Conservation (phyloP, 92 coral and sea anemone genomes). For the Phenganax marumi region DNA sequence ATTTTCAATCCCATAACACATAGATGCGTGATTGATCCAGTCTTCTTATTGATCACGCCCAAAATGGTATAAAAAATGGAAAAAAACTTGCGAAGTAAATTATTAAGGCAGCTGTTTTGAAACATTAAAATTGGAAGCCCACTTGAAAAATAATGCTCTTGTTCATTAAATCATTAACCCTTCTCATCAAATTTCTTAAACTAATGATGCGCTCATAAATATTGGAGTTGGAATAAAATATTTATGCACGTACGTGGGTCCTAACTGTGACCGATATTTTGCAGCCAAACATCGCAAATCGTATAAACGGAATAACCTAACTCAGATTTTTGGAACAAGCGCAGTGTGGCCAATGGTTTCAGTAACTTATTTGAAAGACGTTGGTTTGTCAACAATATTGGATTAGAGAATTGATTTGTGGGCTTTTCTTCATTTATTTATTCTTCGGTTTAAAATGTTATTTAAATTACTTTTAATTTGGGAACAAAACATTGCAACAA, state of each 20-base stretch:
- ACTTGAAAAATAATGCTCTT: background rate
- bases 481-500: background rate
- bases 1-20: no score
- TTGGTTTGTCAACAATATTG: background rate
- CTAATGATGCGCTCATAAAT: background rate
- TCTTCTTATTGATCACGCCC: no score
- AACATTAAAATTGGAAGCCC: background rate
- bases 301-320: background rate
- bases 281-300: background rate
- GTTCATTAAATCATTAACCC: background rate
- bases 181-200: background rate
- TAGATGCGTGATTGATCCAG: no score
- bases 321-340: background rate
- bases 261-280: conserved; percentile 7
- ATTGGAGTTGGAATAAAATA: conserved; percentile 9
- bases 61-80: background rate
- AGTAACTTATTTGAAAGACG: background rate
- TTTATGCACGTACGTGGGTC: background rate
- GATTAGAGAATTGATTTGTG: conserved; percentile 26
- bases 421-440: background rate
- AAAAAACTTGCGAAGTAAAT: background rate
- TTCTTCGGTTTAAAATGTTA: background rate
- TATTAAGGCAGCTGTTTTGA: background rate
- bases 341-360: background rate
- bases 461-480: background rate